Base-by-base conservation (phyloP, 2,113 vertebrate species). In the Pholis gunnellus region DNA sequence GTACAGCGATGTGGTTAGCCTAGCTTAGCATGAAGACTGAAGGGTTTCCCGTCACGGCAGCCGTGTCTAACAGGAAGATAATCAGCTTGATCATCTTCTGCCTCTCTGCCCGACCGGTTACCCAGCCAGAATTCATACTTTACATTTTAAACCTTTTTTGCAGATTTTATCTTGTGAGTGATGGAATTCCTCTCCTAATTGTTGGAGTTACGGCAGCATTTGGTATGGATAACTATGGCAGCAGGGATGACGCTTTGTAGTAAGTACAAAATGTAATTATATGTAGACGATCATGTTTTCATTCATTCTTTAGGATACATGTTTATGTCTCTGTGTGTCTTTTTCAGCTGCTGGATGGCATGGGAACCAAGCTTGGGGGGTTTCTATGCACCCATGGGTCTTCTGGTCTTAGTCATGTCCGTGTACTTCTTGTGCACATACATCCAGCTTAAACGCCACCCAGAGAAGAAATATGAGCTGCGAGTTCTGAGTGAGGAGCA, bases 321-420 rank as follows among this genome's bases (percentile, higher is more conserved):
- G n/a, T 59, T 75, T 8, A 34, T 31, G 4, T 67, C 1, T n/a
- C 31, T 52, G 3, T 75, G 6, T 76, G 27, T 84, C 22, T 10
- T 73, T 78, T 83, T 10, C 95, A 99, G 98, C 90, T 99, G 98
- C 92, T 99, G 98, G 98, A 99, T 99, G 97, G 96, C 97, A 18
- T 99, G 98, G 98, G 96, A 98, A 86, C 96, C 98, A 50, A 99
- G 98, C 85, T 95, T 99, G 0, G 98, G 97, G 6, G 97, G 97
- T 6, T 99, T 99, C 87, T 99, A 97, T 0, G 97, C 96, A 14
- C 98, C 98, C 0, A 92, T 95, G 27, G 93, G 97, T 52, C 96
- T 98, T 88, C 96, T 98, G 63, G 69, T 96, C 72, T 91, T 98
- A 54, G 94, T 98, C 87, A 98, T 97, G 91, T 99, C 95, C 11